Conservation (phyloP, 2,888 invertebrate genomes). For the Falcaria lacertinaria region DNA sequence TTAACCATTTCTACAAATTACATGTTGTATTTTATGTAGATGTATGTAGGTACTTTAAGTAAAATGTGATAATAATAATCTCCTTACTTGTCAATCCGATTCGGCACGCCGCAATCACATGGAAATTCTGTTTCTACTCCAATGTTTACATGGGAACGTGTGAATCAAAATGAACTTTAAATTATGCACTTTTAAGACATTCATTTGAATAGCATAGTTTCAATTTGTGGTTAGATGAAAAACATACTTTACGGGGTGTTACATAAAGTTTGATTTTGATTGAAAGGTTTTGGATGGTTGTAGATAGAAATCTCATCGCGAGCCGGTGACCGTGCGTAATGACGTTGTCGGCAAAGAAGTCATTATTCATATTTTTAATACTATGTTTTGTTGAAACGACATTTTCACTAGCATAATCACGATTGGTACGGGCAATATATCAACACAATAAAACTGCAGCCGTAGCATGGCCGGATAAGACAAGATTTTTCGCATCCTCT, state of each 20-base stretch:
- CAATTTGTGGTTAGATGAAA: constrained; percentile 7
- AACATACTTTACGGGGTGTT: constrained; percentile 14
- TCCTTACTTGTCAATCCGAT: constrained; percentile 74
- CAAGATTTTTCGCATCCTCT: background rate
- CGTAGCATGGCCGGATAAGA: constrained; percentile 1
- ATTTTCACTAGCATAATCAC: constrained; percentile 77
- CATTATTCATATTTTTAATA: constrained; percentile 79
- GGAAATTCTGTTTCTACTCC: constrained; percentile 49
- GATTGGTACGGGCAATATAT: constrained; percentile 72
- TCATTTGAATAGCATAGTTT: constrained; percentile 31
- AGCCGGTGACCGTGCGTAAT: constrained; percentile 68
- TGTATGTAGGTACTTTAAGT: constrained; percentile 48
- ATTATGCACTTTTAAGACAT: constrained; percentile 27
- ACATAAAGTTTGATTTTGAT: constrained; percentile 33
- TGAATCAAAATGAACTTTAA: constrained; percentile 25
- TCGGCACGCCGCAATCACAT: constrained; percentile 67
- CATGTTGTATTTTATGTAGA: constrained; percentile 53
- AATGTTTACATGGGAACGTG: constrained; percentile 20
- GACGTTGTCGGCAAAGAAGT: constrained; percentile 73
- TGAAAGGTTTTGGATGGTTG: constrained; percentile 20
- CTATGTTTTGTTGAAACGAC: constrained; percentile 77
- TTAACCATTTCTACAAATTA: constrained; percentile 49
- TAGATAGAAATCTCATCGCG: constrained; percentile 68
- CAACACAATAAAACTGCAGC: constrained; percentile 56
- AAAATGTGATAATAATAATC: constrained; percentile 78